Percentiles rank a stretch among this genome's conserved stretches.
These are phyloP conservation scores for Aplodontia rufa DNA, from an alignment of 2,113 vertebrate species.

Conservation along the genomic window DNA sequence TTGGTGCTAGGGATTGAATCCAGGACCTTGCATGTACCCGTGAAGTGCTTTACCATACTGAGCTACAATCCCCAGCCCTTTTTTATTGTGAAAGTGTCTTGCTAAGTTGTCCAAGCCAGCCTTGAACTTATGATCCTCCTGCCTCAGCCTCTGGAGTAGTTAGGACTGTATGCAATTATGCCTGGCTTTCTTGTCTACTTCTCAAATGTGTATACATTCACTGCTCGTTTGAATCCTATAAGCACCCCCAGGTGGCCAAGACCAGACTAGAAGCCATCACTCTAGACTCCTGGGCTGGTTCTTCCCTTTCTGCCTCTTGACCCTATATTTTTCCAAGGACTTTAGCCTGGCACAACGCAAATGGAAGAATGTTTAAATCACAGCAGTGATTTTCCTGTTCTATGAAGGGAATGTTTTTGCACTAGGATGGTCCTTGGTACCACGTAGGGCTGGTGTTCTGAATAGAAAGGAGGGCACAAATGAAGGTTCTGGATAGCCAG, in stretches of 20 bases:
- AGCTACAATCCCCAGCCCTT: not conserved
- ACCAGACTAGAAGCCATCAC: not conserved
- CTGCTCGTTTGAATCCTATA: not conserved
- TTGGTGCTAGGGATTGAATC: not conserved
- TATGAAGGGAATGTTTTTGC: not conserved
- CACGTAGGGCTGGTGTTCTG: not conserved
- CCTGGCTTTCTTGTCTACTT: not conserved
- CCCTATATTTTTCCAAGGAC: not conserved
- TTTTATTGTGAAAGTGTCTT: not conserved
- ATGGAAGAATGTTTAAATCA: not conserved
- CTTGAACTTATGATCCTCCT: not conserved
- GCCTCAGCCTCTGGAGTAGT: not conserved
- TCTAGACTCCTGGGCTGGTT: not conserved
- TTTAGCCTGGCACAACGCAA: not conserved
- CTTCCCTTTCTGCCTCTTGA: not conserved
- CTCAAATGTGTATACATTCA: not conserved
- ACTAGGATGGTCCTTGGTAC: not conserved
- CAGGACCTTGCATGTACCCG: not conserved
- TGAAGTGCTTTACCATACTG: not conserved
- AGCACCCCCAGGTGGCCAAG: not conserved
- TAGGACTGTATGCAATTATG: not conserved
- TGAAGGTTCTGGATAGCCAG: not conserved
- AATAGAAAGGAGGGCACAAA: not conserved
- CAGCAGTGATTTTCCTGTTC: not conserved
- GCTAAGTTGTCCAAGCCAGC: not conserved